Evolutionary conservation across 2,113 vertebrate species (phyloP).

Genomic region (Marcusenius ussheri): DNA sequence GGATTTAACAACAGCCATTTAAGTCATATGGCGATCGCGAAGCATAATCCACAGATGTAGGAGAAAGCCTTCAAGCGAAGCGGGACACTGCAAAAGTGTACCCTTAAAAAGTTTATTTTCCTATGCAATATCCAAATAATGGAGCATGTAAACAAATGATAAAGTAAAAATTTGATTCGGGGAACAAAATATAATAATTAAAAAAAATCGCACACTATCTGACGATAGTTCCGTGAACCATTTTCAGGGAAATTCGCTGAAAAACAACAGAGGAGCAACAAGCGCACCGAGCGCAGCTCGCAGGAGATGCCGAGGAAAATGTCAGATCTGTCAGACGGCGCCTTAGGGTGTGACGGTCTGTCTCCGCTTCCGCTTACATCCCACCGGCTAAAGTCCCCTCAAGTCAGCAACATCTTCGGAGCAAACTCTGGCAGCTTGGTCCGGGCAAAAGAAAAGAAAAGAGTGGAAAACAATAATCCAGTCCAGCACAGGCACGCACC

Average conservation of each 20-base stretch:
- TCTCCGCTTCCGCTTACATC: conserved; percentile 4
- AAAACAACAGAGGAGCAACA: background rate
- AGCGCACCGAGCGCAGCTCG: background rate
- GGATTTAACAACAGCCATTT: background rate
- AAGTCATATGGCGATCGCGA: background rate
- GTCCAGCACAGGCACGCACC: background rate
- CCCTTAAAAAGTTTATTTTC: conserved; percentile 13
- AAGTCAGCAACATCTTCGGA: conserved; percentile 7
- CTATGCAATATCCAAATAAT: background rate
- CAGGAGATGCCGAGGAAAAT: background rate
- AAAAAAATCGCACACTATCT: background rate
- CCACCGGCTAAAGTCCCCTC: background rate
- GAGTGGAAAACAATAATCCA: background rate
- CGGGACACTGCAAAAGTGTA: background rate
- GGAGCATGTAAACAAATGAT: background rate
- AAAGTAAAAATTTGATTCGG: background rate
- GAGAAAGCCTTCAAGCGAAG: background rate
- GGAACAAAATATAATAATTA: background rate
- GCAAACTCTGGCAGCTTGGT: background rate
- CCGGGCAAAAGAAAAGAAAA: background rate
- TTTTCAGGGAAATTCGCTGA: background rate
- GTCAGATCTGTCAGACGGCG: conserved; percentile 7
- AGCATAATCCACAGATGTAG: background rate
- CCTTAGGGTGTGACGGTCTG: conserved; percentile 5
- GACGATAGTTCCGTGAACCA: background rate